Base-by-base conservation (phyloP, 2,113 vertebrate species). In the Cyphomyrus discorhynchus region DNA sequence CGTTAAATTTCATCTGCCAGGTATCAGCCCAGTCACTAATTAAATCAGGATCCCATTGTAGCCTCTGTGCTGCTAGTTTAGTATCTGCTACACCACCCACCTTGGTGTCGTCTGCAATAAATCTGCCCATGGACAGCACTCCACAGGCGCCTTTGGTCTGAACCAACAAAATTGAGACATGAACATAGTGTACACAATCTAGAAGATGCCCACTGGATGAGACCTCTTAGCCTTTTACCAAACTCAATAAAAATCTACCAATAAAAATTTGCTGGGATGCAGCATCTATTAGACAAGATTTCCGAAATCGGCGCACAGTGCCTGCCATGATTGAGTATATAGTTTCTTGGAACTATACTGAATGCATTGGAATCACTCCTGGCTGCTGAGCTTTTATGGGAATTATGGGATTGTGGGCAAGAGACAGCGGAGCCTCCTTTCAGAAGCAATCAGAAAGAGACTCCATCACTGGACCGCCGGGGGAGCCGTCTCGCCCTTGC, bases 371-470 rank as follows among this genome's bases (percentile, higher is more conserved):
- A 31, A 27, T 70, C 10, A 70, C 9, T 27, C n/a, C n/a, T 70
- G 62, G 62, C 62, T 70, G n/a, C 5, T 31, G 62, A 70, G 27
- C 9, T 62, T 91, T 87, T 89, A 89, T 42, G 50, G 88, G 86
- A 82, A 66, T 89, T 87, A 35, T 45, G 2, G 19, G 42, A 70
- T 83, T 84, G 74, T 15, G 19, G 46, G n/a, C 35, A 42, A 49
- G 15, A 24, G 19, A 39, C 46, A 47, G 45, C n/a, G 15, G 31
- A n/a, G 62, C 24, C 39, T 31, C 50, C 42, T 50, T 85, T 92
- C 89, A 84, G 52, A 91, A 39, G 1, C 70, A 94, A 91, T 92
- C 77, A 90, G 2, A 24, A 42, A 88, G 88, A 47, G 45, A 17
- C 89, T 90, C 5, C 62, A 70, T 70, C 62, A 31, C 62, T 13